These are phyloP conservation scores for Allenopithecus nigroviridis DNA, from an alignment of 2,797 vertebrate genomes.

Conservation along the genomic window DNA sequence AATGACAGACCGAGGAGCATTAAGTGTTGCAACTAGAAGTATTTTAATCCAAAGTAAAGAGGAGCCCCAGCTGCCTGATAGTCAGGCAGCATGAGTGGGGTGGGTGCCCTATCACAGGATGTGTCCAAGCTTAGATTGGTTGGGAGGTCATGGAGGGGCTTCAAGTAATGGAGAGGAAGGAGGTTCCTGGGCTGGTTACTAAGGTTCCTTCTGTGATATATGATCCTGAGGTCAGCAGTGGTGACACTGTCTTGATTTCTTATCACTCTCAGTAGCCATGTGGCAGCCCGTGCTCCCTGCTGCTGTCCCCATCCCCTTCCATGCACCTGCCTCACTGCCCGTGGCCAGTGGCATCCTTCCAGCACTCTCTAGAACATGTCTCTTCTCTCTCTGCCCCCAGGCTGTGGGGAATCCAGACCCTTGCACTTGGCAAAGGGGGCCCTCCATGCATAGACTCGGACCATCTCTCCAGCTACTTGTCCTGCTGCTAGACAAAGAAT, in stretches of 20 bases:
- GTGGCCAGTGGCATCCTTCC: not conserved
- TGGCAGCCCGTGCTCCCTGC: not conserved
- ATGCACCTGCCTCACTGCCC: not conserved
- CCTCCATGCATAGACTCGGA: not conserved
- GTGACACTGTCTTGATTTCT: not conserved
- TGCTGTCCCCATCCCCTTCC: too few relatives aligned
- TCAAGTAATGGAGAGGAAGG: not conserved
- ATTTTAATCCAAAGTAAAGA: not conserved
- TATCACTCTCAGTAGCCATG: not conserved
- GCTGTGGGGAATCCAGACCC: not conserved
- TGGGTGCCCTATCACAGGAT: fast-evolving
- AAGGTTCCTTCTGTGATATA: not conserved
- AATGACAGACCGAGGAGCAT: not conserved
- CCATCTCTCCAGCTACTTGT: not conserved
- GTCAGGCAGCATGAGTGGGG: fast-evolving
- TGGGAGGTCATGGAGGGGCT: not conserved
- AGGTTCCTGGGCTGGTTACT: too few relatives aligned
- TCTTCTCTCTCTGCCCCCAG: not conserved
- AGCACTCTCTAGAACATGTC: not conserved
- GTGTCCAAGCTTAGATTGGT: not conserved
- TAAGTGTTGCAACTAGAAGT: not conserved
- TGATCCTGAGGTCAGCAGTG: not conserved
- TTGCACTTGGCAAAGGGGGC: too few relatives aligned
- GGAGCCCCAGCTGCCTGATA: not conserved
- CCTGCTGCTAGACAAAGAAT: not conserved